Conservation (phyloP, 2,797 vertebrate genomes). For the Apogon hyalosoma region DNA sequence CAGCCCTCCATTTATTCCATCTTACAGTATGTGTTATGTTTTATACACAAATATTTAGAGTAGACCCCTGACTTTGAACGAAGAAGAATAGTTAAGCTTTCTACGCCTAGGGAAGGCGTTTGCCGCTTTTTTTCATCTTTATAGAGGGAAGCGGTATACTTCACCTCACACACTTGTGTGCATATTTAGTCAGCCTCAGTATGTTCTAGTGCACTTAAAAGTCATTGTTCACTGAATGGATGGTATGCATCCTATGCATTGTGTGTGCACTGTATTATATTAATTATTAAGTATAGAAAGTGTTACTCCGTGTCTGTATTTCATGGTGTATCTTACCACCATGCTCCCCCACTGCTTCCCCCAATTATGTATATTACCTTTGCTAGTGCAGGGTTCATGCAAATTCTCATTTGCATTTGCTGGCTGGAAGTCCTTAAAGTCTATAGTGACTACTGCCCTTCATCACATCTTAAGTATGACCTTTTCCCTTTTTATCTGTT, state of each 20-base stretch:
- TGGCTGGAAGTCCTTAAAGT: constrained; percentile 64
- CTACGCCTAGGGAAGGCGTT: constrained; percentile 68
- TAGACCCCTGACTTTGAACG: constrained; percentile 77
- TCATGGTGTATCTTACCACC: constrained; percentile 63
- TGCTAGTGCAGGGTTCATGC: constrained; percentile 74
- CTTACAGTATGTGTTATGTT: constrained; percentile 63
- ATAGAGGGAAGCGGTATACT: constrained; percentile 53
- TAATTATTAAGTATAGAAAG: constrained; percentile 78
- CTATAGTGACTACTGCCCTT: constrained; percentile 61
- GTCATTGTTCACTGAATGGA: constrained; percentile 74
- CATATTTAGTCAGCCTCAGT: constrained; percentile 65
- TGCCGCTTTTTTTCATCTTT: constrained; percentile 65
- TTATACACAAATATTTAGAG: constrained; percentile 82
- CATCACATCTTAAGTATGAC: constrained; percentile 70
- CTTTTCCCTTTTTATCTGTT: constrained; percentile 64
- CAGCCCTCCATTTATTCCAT: constrained; percentile 69
- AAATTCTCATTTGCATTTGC: constrained; percentile 78
- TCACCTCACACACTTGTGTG: constrained; percentile 70
- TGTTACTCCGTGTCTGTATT: constrained; percentile 76
- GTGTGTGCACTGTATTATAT: constrained; percentile 70
- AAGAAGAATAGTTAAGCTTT: constrained; percentile 68
- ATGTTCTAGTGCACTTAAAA: constrained; percentile 73
- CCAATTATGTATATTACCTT: constrained; percentile 82
- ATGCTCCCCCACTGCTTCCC: constrained; percentile 45
- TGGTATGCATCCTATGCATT: constrained; percentile 69